Evolutionary conservation across 1,140 invertebrate species (phyloP).

Genomic region (Carposina sasakii): DNA sequence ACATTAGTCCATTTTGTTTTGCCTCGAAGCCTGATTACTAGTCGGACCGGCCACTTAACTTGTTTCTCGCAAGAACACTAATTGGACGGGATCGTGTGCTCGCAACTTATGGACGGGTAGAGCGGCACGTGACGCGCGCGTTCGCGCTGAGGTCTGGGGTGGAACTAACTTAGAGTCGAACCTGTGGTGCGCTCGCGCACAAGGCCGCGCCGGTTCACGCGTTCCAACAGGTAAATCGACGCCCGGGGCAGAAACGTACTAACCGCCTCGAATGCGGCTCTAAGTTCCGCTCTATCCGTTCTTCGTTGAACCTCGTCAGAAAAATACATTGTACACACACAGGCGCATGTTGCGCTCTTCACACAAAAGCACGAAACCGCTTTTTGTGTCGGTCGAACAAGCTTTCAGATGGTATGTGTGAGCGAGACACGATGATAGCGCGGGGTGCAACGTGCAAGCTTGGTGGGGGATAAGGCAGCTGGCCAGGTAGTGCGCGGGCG

Average conservation of each 20-base stretch:
- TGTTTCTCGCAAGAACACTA: slow-evolving; percentile 65
- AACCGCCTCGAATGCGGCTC: slow-evolving; percentile 35
- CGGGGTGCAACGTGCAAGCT: slow-evolving; percentile 43
- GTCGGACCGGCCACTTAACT: slow-evolving; percentile 64
- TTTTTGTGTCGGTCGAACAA: slow-evolving; percentile 59
- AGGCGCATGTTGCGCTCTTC: slow-evolving; percentile 23
- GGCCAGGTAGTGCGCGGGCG: slow-evolving; percentile 61
- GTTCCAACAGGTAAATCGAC: slow-evolving; percentile 67
- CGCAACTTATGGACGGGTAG: slow-evolving; percentile 28
- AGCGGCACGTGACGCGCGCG: slow-evolving; percentile 40
- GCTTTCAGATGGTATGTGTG: slow-evolving; percentile 48
- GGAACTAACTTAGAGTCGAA: slow-evolving; percentile 62
- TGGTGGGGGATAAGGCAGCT: slow-evolving; percentile 64
- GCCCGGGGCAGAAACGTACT: slow-evolving; percentile 41
- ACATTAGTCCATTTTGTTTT: slow-evolving; percentile 43
- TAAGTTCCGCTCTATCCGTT: slow-evolving; percentile 43
- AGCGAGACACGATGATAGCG: slow-evolving; percentile 46
- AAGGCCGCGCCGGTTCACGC: slow-evolving; percentile 69
- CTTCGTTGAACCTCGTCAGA: slow-evolving; percentile 41
- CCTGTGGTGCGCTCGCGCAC: slow-evolving; percentile 68
- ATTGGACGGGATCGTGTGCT: slow-evolving; percentile 63
- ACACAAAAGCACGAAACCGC: slow-evolving; percentile 60
- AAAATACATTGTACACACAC: slow-evolving; percentile 63
- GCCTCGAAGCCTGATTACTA: slow-evolving; percentile 39
- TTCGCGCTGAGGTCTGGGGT: slow-evolving; percentile 57